phyloP scores from a whole-genome alignment of 2,113 vertebrate species.

The Grantiella picta region DNA sequence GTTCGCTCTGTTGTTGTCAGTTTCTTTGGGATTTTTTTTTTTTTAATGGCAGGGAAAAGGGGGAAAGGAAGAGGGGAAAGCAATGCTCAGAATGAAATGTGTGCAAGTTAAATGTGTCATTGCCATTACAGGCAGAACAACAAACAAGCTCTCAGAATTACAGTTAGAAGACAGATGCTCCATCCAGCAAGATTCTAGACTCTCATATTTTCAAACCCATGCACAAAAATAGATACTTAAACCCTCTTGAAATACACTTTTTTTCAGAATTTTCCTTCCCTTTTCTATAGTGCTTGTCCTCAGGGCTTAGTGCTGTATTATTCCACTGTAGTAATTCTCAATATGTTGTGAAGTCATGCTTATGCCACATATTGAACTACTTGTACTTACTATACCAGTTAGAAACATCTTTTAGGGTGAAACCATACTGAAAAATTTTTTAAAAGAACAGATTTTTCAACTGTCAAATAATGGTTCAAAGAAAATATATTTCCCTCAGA shows the following conservation, averaged over 20 bases:
- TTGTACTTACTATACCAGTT: neutral
- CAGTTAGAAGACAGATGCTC: neutral
- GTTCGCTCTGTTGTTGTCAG: neutral
- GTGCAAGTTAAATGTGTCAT: neutral
- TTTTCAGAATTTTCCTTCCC: neutral
- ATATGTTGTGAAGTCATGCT: neutral
- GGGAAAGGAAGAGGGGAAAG: neutral
- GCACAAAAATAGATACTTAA: neutral
- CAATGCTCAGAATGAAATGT: neutral
- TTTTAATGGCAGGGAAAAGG: neutral
- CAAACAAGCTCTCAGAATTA: neutral
- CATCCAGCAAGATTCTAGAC: neutral
- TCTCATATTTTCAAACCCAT: neutral
- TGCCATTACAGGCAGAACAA: neutral
- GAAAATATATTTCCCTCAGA: neutral
- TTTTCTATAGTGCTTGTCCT: neutral
- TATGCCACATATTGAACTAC: neutral
- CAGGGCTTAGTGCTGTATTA: neutral
- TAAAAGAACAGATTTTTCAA: neutral
- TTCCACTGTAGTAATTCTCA: neutral
- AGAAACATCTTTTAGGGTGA: neutral
- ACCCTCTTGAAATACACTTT: neutral
- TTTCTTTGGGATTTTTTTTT: neutral
- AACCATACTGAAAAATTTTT: neutral
- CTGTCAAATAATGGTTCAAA: neutral